Conservation (phyloP, 1,140 invertebrate genomes). For the Tetraneura akinire region DNA sequence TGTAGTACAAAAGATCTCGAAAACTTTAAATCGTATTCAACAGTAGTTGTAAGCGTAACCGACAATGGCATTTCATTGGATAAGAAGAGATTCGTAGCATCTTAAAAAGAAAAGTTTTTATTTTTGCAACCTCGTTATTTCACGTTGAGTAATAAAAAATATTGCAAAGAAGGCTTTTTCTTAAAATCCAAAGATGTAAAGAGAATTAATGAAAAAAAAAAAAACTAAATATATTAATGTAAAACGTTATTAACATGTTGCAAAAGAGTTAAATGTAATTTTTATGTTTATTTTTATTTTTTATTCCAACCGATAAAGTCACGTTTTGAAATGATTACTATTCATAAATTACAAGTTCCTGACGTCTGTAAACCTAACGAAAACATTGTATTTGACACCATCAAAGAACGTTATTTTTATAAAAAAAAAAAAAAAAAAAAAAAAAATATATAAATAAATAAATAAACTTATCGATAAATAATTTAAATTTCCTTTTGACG, state of each 20-base stretch:
- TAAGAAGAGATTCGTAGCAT: neutral
- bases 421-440: too few relatives aligned
- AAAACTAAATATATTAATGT: neutral
- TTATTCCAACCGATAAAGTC: neutral
- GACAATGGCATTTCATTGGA: neutral
- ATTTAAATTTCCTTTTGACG: too few relatives aligned
- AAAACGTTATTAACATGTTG: neutral
- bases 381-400: neutral
- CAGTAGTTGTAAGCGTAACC: neutral
- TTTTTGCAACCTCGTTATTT: neutral
- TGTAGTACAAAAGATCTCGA: constrained; percentile 12
- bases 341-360: neutral
- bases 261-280: neutral
- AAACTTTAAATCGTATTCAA: constrained; percentile 19
- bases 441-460: too few relatives aligned
- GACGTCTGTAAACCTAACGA: neutral
- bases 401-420: too few relatives aligned
- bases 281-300: neutral
- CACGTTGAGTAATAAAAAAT: neutral
- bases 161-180: constrained; percentile 6
- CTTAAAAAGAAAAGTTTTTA: neutral
- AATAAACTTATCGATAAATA: too few relatives aligned
- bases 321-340: neutral
- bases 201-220: neutral
- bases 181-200: constrained; percentile 11